A percentile compares a stretch with the other conserved stretches of the same genome.
Evolutionary conservation across 2,797 vertebrate species (phyloP).

Genomic region (Heliangelus exortis): DNA sequence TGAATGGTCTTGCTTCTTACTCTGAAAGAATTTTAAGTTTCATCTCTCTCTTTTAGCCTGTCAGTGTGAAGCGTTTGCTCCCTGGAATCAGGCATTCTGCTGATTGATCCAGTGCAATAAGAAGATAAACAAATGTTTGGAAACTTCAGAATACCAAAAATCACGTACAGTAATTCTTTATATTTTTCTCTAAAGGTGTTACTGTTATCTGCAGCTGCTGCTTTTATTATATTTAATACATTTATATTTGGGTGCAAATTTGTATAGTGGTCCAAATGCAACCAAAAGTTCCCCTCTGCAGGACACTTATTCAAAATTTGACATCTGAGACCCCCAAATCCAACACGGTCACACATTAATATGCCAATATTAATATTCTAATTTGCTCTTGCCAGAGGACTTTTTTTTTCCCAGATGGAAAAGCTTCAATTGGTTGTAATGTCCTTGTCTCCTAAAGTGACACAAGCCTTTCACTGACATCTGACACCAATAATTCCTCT

Average conservation of each 20-base stretch:
- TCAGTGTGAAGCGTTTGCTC: neutral
- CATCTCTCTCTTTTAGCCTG: neutral
- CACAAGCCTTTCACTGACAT: neutral
- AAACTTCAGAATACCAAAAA: neutral
- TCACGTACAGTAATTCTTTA: neutral
- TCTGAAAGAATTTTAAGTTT: neutral
- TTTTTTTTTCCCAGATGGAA: neutral
- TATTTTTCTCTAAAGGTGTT: neutral
- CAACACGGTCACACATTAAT: neutral
- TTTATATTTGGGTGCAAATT: neutral
- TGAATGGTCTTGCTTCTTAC: neutral
- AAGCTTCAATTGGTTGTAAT: neutral
- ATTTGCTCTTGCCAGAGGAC: neutral
- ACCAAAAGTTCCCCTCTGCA: neutral
- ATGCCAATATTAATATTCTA: neutral
- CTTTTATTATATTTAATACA: neutral
- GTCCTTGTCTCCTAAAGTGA: neutral
- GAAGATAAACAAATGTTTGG: neutral
- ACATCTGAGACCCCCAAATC: fast-evolving
- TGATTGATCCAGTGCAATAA: neutral
- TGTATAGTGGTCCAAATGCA: neutral
- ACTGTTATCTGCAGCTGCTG: neutral
- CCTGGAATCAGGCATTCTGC: neutral
- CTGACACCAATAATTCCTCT: neutral
- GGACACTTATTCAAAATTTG: neutral